phyloP scores from a whole-genome alignment of 1,140 invertebrate species.

The Caerostris darwini region DNA sequence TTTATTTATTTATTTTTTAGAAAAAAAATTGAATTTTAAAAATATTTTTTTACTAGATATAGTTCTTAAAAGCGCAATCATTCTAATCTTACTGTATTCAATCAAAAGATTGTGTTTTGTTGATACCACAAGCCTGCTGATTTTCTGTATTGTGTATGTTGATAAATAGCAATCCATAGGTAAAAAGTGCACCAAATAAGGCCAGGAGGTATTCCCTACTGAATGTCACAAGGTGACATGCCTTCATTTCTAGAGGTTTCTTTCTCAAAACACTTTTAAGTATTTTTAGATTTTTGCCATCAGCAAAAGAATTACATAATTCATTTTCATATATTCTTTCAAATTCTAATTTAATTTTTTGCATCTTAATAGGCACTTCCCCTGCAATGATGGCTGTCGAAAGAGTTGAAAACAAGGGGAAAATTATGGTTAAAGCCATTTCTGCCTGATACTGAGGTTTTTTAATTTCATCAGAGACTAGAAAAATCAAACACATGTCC shows the following conservation, averaged over 20 bases:
- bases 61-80: background rate
- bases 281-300: background rate
- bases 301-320: background rate
- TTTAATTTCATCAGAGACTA: background rate
- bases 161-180: slow-evolving; percentile 5
- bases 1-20: background rate
- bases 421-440: background rate
- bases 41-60: background rate
- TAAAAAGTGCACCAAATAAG: slow-evolving; percentile 19
- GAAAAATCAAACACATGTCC: background rate
- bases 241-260: background rate
- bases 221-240: background rate
- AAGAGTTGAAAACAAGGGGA: too few relatives aligned
- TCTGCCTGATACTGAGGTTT: background rate
- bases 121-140: too few relatives aligned
- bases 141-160: background rate
- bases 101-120: background rate
- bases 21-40: background rate
- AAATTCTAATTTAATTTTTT: background rate
- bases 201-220: background rate
- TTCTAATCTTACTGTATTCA: background rate
- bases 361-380: background rate
- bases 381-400: background rate
- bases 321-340: slow-evolving; percentile 26
- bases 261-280: background rate